These are phyloP conservation scores for Phaedon cochleariae DNA, from an alignment of 2,888 invertebrate genomes.

Conservation along the genomic window DNA sequence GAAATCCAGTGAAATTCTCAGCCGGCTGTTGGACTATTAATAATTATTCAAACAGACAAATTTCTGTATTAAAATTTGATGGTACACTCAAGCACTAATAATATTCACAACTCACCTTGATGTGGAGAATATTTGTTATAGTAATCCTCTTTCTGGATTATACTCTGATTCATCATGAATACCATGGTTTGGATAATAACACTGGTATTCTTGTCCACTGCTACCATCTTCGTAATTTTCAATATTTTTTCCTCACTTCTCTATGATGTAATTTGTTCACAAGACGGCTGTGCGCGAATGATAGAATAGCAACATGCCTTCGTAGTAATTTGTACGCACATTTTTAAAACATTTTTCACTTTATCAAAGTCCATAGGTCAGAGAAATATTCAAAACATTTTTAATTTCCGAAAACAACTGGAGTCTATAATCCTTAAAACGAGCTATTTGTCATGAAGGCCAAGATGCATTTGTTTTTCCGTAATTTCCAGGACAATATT, in stretches of 20 bases:
- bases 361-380: constrained; percentile 14
- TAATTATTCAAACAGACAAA: no score
- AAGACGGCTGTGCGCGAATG: not conserved
- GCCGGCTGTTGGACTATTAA: no score
- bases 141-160: constrained; percentile 51
- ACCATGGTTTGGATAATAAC: constrained; percentile 54
- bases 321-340: not conserved
- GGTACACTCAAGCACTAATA: no score
- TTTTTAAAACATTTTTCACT: not conserved
- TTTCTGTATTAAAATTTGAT: no score
- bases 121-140: constrained; percentile 60
- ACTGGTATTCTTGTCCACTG: constrained; percentile 49
- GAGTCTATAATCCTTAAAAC: not conserved
- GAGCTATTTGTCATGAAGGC: not conserved
- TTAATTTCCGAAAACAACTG: not conserved
- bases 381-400: not conserved
- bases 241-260: not conserved
- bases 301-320: constrained; percentile 1
- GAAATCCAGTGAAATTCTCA: no score
- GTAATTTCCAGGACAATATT: no score
- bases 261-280: not conserved
- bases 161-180: constrained; percentile 56
- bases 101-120: constrained; percentile 53
- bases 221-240: constrained; percentile 41
- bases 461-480: no score